Evolutionary conservation across 2,797 vertebrate genomes (phyloP).

Genomic region (Macropus fuliginosus): DNA sequence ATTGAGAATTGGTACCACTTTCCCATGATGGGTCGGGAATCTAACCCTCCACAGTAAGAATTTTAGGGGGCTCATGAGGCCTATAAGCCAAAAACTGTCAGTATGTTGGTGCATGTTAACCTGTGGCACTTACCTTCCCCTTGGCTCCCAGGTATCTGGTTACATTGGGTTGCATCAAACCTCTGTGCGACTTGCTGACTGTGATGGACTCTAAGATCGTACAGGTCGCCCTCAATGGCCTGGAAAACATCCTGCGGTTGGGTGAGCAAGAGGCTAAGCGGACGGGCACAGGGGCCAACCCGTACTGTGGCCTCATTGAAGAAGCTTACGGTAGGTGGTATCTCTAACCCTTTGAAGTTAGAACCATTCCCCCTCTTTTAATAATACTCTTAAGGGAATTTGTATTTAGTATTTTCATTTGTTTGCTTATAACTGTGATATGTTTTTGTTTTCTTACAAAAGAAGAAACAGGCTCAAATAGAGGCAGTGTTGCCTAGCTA

Average conservation of each 20-base stretch:
- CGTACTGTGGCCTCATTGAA: conserved; percentile 97
- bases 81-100: neutral
- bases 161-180: conserved; percentile 97
- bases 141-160: conserved; percentile 91
- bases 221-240: conserved; percentile 95
- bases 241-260: conserved; percentile 97
- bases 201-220: conserved; percentile 99
- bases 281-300: conserved; percentile 92
- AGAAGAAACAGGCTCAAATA: neutral
- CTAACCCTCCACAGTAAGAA: neutral
- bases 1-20: neutral
- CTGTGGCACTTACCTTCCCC: conserved; percentile 28
- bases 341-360: neutral
- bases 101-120: neutral
- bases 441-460: neutral
- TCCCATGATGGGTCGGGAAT: neutral
- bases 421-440: neutral
- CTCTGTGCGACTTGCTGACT: conserved; percentile 96
- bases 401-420: neutral
- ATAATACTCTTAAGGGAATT: neutral
- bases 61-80: neutral
- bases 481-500: neutral
- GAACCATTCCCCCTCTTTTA: neutral
- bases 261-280: conserved; percentile 96
- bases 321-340: conserved; percentile 94